Conservation (phyloP, 2,888 invertebrate genomes). For the Pristionchus maxplancki region DNA sequence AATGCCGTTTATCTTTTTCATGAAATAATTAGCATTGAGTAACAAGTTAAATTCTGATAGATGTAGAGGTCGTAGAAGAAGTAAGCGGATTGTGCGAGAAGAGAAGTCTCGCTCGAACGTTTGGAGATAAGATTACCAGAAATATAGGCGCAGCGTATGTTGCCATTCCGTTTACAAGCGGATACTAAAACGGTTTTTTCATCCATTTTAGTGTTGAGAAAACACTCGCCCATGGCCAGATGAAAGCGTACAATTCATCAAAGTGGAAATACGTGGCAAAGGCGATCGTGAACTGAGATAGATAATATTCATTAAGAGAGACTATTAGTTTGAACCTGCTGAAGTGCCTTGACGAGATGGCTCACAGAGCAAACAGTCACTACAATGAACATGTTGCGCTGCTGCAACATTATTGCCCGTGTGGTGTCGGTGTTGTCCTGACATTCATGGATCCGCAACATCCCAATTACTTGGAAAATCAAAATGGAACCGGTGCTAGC, state of each 20-base stretch:
- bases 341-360: not conserved
- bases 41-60: not conserved
- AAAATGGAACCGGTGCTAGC: not conserved
- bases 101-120: not conserved
- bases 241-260: not conserved
- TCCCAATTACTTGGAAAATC: not conserved
- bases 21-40: too few relatives aligned
- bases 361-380: not conserved
- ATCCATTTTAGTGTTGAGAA: not conserved
- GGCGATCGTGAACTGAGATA: not conserved
- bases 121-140: not conserved
- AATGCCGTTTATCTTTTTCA: too few relatives aligned
- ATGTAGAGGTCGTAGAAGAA: not conserved
- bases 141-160: not conserved
- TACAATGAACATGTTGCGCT: constrained; percentile 8
- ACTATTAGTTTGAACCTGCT: too few relatives aligned
- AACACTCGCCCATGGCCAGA: not conserved
- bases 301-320: not conserved
- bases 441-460: not conserved
- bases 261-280: not conserved
- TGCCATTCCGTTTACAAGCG: not conserved
- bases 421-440: not conserved
- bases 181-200: not conserved
- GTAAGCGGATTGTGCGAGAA: not conserved
- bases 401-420: not conserved